These are phyloP conservation scores for Melanocharis versteri DNA, from an alignment of 2,113 vertebrate genomes.

Conservation along the genomic window DNA sequence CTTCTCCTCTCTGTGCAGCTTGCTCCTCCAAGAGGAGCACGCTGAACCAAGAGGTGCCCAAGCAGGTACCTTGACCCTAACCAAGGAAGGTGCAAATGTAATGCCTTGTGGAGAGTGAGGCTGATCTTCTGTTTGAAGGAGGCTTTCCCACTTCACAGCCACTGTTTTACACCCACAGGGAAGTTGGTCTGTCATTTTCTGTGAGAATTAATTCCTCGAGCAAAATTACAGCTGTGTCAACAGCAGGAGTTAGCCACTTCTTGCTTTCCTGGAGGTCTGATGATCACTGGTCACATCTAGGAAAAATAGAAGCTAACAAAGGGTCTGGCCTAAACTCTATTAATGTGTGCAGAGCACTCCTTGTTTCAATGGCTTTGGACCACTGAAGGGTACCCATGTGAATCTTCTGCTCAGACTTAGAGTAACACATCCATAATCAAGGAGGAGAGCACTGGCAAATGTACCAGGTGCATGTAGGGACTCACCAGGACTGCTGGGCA, in stretches of 20 bases:
- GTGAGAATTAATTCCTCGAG: background rate
- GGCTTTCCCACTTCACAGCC: background rate
- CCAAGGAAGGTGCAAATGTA: background rate
- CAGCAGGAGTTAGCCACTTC: background rate
- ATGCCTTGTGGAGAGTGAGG: background rate
- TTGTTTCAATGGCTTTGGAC: background rate
- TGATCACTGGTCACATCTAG: background rate
- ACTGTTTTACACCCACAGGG: background rate
- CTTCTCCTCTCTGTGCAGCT: background rate
- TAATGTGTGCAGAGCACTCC: background rate
- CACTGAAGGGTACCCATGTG: background rate
- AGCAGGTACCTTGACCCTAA: background rate
- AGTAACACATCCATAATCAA: background rate
- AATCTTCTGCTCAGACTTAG: background rate
- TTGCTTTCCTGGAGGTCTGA: background rate
- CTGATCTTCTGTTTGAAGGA: background rate
- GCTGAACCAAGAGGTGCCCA: background rate
- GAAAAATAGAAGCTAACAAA: background rate
- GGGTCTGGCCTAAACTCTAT: background rate
- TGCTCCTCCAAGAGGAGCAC: background rate
- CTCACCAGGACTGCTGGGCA: background rate
- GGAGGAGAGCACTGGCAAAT: background rate
- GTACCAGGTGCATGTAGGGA: background rate
- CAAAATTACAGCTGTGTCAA: background rate
- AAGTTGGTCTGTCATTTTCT: background rate